A percentile compares a stretch with the other conserved stretches of the same genome.
Evolutionary conservation across 1,140 invertebrate species (phyloP).

Genomic region (Pseudomyrmex gracilis): DNA sequence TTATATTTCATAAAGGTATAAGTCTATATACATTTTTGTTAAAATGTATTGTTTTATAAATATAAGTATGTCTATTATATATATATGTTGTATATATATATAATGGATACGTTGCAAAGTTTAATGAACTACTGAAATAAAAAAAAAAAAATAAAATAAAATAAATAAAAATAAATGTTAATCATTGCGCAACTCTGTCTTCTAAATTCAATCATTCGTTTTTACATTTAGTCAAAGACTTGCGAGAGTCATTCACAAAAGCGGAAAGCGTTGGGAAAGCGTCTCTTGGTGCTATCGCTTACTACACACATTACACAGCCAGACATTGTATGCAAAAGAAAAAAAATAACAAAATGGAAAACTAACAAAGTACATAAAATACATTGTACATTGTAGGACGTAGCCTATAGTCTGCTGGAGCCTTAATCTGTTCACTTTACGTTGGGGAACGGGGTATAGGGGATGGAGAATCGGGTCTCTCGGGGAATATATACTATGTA

Average conservation of each 20-base stretch:
- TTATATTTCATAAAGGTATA: conserved; percentile 78
- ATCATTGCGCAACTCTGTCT: conserved; percentile 73
- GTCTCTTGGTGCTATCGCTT: conserved; percentile 83
- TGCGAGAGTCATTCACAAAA: conserved; percentile 25
- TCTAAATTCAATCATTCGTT: conserved; percentile 67
- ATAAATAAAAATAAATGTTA: conserved; percentile 76
- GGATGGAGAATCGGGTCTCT: conserved; percentile 13
- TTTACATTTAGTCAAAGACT: background rate
- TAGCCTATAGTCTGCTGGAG: conserved; percentile 85
- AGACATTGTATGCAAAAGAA: conserved; percentile 79
- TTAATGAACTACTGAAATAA: conserved; percentile 67
- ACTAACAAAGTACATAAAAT: conserved; percentile 81
- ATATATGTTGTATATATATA: conserved; percentile 62
- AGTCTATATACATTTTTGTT: conserved; percentile 78
- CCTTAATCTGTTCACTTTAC: conserved; percentile 85
- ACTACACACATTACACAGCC: conserved; percentile 85
- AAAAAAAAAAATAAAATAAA: too few relatives aligned
- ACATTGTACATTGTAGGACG: conserved; percentile 85
- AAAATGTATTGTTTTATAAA: conserved; percentile 36
- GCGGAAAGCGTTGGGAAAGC: conserved; percentile 60
- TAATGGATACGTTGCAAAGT: conserved; percentile 77
- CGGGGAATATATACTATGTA: conserved; percentile 80
- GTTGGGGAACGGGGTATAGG: conserved; percentile 73
- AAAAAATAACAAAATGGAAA: conserved; percentile 25
- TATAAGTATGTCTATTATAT: too few relatives aligned